A percentile compares a stretch with the other conserved stretches of the same genome.
phyloP scores from a whole-genome alignment of 2,797 vertebrate species.

The Myotis myotis region DNA sequence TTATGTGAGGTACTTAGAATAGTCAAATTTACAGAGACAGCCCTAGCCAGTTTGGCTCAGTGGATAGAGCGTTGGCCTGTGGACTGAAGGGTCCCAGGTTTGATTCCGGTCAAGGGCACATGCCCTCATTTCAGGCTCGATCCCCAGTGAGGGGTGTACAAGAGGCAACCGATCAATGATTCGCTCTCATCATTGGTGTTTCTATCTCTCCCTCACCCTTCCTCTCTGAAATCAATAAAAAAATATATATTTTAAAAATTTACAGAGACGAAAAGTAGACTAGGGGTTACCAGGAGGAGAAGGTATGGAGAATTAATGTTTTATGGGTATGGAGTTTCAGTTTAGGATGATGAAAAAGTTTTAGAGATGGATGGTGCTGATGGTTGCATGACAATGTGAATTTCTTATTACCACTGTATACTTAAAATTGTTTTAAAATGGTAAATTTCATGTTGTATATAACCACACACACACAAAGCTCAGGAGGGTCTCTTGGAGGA shows the following conservation, averaged over 20 bases:
- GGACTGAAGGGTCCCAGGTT: too few species aligned
- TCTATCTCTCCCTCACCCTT: too few species aligned
- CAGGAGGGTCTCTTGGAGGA: background rate
- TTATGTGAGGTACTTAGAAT: background rate
- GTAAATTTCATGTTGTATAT: background rate
- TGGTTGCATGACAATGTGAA: background rate
- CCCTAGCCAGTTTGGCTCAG: too few species aligned
- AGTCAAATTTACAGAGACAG: background rate
- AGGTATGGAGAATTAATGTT: background rate
- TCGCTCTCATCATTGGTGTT: too few species aligned
- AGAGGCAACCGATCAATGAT: too few species aligned
- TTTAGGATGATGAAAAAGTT: background rate
- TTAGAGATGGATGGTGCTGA: background rate
- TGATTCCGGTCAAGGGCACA: too few species aligned
- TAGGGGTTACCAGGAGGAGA: rapidly evolving
- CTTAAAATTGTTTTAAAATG: background rate
- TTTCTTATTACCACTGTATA: background rate
- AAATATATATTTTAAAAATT: too few species aligned
- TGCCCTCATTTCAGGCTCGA: too few species aligned
- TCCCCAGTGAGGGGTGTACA: too few species aligned
- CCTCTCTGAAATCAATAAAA: too few species aligned
- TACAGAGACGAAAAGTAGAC: background rate
- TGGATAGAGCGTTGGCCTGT: too few species aligned
- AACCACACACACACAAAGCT: background rate
- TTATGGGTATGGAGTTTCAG: background rate